Conservation (phyloP, 2,113 vertebrate genomes). For the Notothenia coriiceps region DNA sequence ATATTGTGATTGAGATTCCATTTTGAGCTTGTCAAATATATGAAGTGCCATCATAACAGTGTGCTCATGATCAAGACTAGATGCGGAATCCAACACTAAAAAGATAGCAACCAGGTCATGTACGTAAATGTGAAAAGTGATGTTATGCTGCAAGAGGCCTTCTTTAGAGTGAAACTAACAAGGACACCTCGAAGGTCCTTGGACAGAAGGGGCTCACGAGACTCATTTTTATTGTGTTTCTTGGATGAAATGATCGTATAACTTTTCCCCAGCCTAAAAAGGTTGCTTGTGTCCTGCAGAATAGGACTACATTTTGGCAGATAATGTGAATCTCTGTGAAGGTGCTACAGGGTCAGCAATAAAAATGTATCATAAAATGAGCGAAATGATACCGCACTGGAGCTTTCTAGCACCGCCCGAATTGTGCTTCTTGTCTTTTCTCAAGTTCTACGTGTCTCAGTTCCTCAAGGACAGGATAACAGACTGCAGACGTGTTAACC, state of each 20-base stretch:
- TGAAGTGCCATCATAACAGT: slow-evolving; percentile 2
- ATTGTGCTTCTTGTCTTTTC: not conserved
- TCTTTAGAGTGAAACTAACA: not conserved
- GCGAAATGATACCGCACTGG: not conserved
- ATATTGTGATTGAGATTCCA: no score
- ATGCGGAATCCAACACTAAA: slow-evolving; percentile 35
- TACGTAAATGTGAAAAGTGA: not conserved
- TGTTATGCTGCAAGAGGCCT: not conserved
- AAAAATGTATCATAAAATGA: slow-evolving; percentile 11
- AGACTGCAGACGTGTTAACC: slow-evolving; percentile 36
- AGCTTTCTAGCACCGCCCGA: not conserved
- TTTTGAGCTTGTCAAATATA: no score
- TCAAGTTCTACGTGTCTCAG: not conserved
- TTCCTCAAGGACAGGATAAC: slow-evolving; percentile 13
- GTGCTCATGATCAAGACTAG: slow-evolving; percentile 17
- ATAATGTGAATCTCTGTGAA: not conserved
- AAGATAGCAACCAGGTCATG: slow-evolving; percentile 14
- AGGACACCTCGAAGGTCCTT: not conserved
- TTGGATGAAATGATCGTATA: not conserved
- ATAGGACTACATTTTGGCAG: not conserved
- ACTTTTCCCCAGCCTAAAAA: not conserved
- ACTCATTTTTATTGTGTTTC: not conserved
- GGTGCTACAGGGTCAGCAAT: slow-evolving; percentile 3
- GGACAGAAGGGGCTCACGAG: not conserved
- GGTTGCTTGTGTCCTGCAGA: not conserved